Conservation (phyloP, 2,888 invertebrate genomes). For the Crematogaster levior region DNA sequence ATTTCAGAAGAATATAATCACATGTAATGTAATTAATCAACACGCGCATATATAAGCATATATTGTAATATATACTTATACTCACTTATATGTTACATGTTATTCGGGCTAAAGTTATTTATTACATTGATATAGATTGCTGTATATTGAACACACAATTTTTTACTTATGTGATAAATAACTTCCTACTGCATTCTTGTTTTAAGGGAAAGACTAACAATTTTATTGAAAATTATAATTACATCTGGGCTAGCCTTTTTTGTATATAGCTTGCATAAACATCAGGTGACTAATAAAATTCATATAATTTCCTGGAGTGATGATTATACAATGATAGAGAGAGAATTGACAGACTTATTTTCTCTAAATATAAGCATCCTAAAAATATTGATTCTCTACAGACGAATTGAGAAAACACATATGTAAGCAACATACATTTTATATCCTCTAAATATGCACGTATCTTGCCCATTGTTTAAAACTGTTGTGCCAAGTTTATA, state of each 20-base stretch:
- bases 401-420: background rate
- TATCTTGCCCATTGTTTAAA: slow-evolving; percentile 3
- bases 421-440: background rate
- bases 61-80: slow-evolving; percentile 15
- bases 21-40: slow-evolving; percentile 22
- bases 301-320: slow-evolving; percentile 30
- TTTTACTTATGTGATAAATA: slow-evolving; percentile 22
- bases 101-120: slow-evolving; percentile 38
- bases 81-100: background rate
- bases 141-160: slow-evolving; percentile 27
- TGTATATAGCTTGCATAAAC: slow-evolving; percentile 77
- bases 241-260: slow-evolving; percentile 66
- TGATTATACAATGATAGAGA: slow-evolving; percentile 15
- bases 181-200: slow-evolving; percentile 68
- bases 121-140: slow-evolving; percentile 21
- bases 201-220: slow-evolving; percentile 59
- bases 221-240: slow-evolving; percentile 63
- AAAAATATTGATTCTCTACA: background rate
- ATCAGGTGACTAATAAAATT: slow-evolving; percentile 62
- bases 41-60: background rate
- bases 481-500: slow-evolving; percentile 44
- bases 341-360: slow-evolving; percentile 30
- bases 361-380: slow-evolving; percentile 5
- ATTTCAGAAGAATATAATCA: slow-evolving; percentile 17
- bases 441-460: background rate